These are phyloP conservation scores for Lithophane leautieri DNA, from an alignment of 2,888 invertebrate genomes.

Conservation along the genomic window DNA sequence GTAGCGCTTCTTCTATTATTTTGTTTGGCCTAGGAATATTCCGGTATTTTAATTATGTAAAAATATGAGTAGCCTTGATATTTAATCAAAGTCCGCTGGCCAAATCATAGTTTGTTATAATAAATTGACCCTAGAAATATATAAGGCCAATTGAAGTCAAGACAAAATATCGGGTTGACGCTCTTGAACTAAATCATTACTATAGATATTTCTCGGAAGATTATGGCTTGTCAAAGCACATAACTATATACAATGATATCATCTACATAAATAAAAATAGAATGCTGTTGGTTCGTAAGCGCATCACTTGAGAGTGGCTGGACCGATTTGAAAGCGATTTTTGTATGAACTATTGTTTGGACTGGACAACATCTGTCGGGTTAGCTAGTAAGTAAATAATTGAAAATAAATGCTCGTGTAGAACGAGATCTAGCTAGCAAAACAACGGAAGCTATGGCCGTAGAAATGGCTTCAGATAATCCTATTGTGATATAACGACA, in stretches of 20 bases:
- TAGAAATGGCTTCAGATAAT: constrained; percentile 46
- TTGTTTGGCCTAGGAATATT: constrained; percentile 11
- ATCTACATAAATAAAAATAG: not conserved
- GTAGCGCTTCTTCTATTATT: not conserved
- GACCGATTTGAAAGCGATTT: not conserved
- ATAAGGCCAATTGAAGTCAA: constrained; percentile 52
- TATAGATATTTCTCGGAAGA: not conserved
- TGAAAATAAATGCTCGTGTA: not conserved
- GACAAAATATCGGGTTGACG: constrained; percentile 8
- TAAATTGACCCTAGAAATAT: constrained; percentile 54
- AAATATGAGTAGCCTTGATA: constrained; percentile 44
- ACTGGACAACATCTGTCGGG: not conserved
- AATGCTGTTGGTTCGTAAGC: not conserved
- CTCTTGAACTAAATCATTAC: constrained; percentile 19
- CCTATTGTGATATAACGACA: constrained; percentile 26
- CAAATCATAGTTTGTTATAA: constrained; percentile 38
- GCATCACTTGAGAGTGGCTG: not conserved
- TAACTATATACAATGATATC: not conserved
- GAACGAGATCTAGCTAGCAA: not conserved
- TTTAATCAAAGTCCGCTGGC: constrained; percentile 48
- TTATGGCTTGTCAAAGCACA: not conserved
- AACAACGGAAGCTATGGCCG: not conserved
- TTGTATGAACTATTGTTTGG: too few relatives aligned
- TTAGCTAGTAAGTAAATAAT: not conserved
- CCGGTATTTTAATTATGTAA: not conserved